Conservation (phyloP, 2,797 vertebrate species). For the Lithobates sylvaticus region DNA sequence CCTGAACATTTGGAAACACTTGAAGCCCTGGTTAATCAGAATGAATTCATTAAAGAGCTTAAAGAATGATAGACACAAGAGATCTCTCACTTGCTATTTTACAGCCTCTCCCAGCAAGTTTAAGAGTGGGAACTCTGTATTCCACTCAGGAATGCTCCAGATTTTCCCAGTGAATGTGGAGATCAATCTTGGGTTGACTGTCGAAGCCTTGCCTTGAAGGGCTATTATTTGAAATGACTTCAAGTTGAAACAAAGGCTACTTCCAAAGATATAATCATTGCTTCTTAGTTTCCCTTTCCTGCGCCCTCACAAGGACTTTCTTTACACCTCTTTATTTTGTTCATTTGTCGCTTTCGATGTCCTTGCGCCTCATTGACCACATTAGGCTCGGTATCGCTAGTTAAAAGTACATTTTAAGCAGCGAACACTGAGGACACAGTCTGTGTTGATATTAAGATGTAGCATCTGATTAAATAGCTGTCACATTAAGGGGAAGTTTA, state of each 20-base stretch:
- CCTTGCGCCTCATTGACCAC: conserved; percentile 86
- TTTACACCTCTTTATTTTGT: conserved; percentile 77
- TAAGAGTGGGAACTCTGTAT: conserved; percentile 85
- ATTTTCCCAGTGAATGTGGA: conserved; percentile 91
- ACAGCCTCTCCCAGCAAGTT: conserved; percentile 71
- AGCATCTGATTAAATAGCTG: conserved; percentile 14
- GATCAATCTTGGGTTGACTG: conserved; percentile 86
- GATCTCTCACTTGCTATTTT: conserved; percentile 62
- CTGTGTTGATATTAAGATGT: conserved; percentile 67
- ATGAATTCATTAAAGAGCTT: conserved; percentile 75
- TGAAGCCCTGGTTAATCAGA: conserved; percentile 8
- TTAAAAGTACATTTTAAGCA: conserved; percentile 77
- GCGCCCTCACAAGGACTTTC: conserved; percentile 81
- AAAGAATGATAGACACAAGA: conserved; percentile 64
- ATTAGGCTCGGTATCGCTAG: conserved; percentile 78
- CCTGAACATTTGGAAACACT: conserved; percentile 66
- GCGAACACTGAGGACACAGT: conserved; percentile 70
- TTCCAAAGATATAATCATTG: conserved; percentile 87
- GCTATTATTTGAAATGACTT: conserved; percentile 87
- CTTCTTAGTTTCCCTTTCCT: conserved; percentile 81
- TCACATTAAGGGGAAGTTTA: neutral
- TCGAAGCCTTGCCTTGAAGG: conserved; percentile 86
- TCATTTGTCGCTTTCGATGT: conserved; percentile 70
- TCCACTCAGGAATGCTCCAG: conserved; percentile 94
- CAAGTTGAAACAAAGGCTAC: conserved; percentile 88